Conservation (phyloP, 2,797 vertebrate genomes). For the Halcyon leucocephala region DNA sequence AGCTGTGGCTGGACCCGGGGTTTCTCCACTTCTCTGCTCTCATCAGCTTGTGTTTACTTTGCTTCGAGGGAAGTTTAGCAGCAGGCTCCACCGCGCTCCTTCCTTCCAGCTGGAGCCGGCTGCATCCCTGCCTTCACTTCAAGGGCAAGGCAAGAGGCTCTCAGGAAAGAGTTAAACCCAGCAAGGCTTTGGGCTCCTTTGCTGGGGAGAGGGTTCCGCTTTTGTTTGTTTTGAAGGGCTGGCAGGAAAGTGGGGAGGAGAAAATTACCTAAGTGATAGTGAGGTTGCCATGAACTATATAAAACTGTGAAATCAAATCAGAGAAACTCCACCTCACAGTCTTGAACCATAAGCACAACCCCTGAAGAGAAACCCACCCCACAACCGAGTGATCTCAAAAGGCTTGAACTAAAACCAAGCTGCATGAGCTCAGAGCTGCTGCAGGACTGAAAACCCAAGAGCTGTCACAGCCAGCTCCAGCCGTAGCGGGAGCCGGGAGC, state of each 20-base stretch:
- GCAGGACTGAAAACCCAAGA: not conserved
- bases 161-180: slow-evolving; percentile 69
- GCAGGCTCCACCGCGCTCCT: not conserved
- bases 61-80: not conserved
- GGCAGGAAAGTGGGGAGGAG: slow-evolving; percentile 70
- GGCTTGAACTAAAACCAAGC: slow-evolving; percentile 44
- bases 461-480: not conserved
- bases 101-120: not conserved
- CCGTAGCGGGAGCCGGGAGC: not conserved
- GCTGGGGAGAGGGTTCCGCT: slow-evolving; percentile 43
- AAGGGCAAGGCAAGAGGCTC: not conserved
- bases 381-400: slow-evolving; percentile 35
- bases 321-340: slow-evolving; percentile 64
- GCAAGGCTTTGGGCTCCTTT: slow-evolving; percentile 38
- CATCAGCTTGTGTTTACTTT: not conserved
- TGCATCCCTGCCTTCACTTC: not conserved
- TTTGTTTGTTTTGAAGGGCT: slow-evolving; percentile 65
- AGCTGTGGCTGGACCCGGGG: not conserved
- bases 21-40: not conserved
- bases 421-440: slow-evolving; percentile 54
- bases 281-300: slow-evolving; percentile 50
- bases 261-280: slow-evolving; percentile 72
- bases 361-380: slow-evolving; percentile 67
- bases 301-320: slow-evolving; percentile 38
- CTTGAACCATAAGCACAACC: slow-evolving; percentile 47